Conservation (phyloP, 2,888 invertebrate species). For the Tetrapedia diversipes region DNA sequence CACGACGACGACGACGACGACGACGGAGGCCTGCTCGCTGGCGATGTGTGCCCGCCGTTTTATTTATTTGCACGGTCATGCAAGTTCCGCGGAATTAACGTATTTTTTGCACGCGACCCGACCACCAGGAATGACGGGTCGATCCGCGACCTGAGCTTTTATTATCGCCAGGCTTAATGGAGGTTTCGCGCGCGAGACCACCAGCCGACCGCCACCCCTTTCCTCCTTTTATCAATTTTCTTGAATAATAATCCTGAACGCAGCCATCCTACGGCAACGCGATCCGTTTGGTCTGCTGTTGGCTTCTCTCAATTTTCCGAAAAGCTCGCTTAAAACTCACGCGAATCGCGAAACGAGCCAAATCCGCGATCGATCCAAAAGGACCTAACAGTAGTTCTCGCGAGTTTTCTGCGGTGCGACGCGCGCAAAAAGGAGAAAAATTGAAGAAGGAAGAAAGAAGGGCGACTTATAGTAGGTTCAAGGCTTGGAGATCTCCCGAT, state of each 20-base stretch:
- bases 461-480: not conserved
- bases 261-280: not conserved
- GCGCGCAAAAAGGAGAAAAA: not conserved
- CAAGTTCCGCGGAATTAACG: conserved; percentile 80
- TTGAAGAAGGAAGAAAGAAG: not conserved
- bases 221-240: conserved; percentile 8
- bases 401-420: no score
- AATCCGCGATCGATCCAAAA: no score
- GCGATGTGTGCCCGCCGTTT: conserved; percentile 76
- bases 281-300: not conserved
- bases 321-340: no score
- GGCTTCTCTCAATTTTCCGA: no score
- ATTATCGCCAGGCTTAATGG: conserved; percentile 53
- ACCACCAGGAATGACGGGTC: conserved; percentile 70
- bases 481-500: conserved; percentile 29
- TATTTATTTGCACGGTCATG: conserved; percentile 82
- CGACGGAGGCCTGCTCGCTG: not conserved
- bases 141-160: conserved; percentile 72
- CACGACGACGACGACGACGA: not conserved
- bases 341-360: no score
- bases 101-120: conserved; percentile 80
- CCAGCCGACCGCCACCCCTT: not conserved
- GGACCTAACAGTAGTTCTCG: no score
- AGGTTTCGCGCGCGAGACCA: conserved; percentile 38
- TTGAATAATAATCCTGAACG: not conserved